phyloP scores from a whole-genome alignment of 2,797 vertebrate species.

The Etheostoma nigrum region DNA sequence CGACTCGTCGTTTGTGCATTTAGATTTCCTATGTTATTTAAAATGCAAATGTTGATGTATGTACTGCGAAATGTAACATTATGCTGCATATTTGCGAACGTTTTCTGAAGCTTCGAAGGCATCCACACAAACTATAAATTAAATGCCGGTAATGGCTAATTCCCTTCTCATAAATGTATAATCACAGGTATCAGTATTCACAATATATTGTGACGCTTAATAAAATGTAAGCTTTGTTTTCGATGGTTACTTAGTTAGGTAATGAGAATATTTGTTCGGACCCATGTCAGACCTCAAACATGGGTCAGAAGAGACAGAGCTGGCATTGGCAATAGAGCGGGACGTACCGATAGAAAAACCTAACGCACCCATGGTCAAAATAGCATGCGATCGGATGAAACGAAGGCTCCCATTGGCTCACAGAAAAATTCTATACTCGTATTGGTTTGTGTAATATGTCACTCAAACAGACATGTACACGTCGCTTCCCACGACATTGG shows the following conservation, averaged over 20 bases:
- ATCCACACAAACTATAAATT: neutral
- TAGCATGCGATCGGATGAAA: slow-evolving; percentile 46
- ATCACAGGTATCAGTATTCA: neutral
- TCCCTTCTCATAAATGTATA: neutral
- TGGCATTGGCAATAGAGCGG: neutral
- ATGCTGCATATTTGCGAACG: neutral
- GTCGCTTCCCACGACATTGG: slow-evolving; percentile 16
- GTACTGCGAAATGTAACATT: neutral
- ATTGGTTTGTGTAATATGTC: slow-evolving; percentile 52
- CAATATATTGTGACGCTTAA: neutral
- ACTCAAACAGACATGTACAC: slow-evolving; percentile 54
- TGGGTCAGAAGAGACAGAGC: neutral
- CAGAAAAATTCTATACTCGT: neutral
- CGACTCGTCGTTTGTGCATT: neutral
- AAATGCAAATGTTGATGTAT: neutral
- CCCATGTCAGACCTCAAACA: neutral
- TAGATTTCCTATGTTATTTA: neutral
- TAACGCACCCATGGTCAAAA: slow-evolving; percentile 20
- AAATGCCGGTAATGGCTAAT: fast-evolving
- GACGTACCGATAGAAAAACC: slow-evolving; percentile 27
- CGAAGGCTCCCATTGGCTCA: slow-evolving; percentile 63
- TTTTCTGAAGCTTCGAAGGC: neutral
- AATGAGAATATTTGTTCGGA: too few relatives aligned
- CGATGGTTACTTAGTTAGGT: neutral
- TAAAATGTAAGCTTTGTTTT: neutral